phyloP scores from a whole-genome alignment of 2,888 invertebrate species.

The Ecdyonurus torrentis region DNA sequence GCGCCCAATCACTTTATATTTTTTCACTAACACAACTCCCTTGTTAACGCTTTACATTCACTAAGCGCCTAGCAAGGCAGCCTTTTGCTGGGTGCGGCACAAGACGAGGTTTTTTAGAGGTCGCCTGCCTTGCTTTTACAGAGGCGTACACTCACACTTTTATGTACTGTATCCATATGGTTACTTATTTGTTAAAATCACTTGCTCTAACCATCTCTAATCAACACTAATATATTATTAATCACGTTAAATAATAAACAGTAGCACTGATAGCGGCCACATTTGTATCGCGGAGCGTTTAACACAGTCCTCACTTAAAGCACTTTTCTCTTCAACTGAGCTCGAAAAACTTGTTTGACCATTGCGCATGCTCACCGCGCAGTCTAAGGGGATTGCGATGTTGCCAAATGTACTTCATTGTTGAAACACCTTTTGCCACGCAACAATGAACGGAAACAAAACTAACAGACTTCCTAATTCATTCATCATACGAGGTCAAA shows the following conservation, averaged over 20 bases:
- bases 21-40: not conserved
- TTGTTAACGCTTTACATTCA: not conserved
- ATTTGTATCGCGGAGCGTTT: not conserved
- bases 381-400: not conserved
- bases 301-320: not conserved
- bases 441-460: not conserved
- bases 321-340: not conserved
- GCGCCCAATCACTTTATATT: not conserved
- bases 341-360: not conserved
- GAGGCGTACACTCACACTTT: not conserved
- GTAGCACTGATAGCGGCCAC: not conserved
- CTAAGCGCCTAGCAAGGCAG: not conserved
- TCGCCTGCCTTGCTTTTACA: not conserved
- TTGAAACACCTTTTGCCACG: not conserved
- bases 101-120: not conserved
- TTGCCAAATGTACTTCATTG: not conserved
- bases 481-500: slow-evolving; percentile 2
- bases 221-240: not conserved
- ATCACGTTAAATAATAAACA: not conserved
- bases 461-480: not conserved
- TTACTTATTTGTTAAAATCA: not conserved
- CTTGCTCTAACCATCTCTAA: not conserved
- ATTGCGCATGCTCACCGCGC: not conserved
- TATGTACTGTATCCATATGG: not conserved
- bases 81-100: not conserved